Percentiles rank a stretch among this genome's conserved stretches.
Conservation (phyloP, 2,797 vertebrate genomes). For the Uromys caudimaculatus region DNA sequence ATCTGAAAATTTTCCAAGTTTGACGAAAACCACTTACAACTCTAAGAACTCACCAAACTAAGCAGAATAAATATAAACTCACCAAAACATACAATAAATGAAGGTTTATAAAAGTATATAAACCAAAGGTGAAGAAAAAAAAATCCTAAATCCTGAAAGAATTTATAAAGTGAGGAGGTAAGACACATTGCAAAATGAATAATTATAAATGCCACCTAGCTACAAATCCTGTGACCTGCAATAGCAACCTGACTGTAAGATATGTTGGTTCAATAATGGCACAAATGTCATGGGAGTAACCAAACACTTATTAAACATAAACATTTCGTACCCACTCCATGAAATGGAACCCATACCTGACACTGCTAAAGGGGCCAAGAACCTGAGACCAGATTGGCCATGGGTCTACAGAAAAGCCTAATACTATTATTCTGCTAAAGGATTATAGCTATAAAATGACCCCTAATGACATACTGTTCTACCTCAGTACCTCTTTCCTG, state of each 20-base stretch:
- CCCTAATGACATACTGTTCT: background rate
- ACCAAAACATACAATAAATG: background rate
- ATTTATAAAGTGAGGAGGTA: background rate
- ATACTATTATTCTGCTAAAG: background rate
- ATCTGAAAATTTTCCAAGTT: background rate
- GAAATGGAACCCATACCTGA: background rate
- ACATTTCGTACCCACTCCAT: background rate
- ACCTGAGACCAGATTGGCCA: background rate
- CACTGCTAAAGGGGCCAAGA: background rate
- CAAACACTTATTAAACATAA: background rate
- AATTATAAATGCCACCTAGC: background rate
- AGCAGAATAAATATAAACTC: background rate
- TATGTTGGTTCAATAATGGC: too few species aligned
- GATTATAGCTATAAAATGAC: background rate
- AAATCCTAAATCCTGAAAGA: background rate
- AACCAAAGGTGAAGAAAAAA: background rate
- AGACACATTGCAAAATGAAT: background rate
- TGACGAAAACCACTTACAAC: background rate
- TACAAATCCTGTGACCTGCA: background rate
- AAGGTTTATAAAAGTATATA: background rate
- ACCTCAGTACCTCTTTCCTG: too few species aligned
- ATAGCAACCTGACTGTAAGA: background rate
- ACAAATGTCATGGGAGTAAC: background rate
- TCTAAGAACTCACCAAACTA: background rate
- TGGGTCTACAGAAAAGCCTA: background rate